Percentiles rank a stretch among this genome's conserved stretches.
Conservation (phyloP, 1,140 invertebrate genomes). For the Coptotermes formosanus region DNA sequence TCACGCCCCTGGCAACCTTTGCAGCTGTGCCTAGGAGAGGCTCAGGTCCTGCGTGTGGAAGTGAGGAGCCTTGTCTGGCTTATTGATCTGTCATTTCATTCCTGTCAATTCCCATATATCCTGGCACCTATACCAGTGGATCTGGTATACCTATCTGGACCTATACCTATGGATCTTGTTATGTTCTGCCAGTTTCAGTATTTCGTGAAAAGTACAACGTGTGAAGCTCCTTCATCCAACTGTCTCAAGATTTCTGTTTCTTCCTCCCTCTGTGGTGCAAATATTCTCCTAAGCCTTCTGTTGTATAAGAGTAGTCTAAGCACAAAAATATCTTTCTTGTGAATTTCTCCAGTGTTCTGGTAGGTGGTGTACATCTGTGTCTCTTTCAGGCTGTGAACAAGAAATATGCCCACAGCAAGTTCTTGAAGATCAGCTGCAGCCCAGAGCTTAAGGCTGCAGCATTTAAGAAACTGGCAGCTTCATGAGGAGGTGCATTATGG, state of each 20-base stretch:
- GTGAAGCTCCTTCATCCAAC: no score
- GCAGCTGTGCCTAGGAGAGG: no score
- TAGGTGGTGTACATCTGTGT: not conserved
- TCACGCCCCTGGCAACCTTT: no score
- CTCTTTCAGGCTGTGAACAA: not conserved
- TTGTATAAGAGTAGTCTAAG: not conserved
- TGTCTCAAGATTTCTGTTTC: not conserved
- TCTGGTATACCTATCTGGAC: no score
- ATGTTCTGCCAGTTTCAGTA: not conserved
- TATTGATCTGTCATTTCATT: no score
- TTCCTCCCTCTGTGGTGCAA: not conserved
- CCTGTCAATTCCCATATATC: no score
- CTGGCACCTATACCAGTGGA: no score
- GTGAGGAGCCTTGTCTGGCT: no score
- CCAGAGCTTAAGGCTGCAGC: not conserved
- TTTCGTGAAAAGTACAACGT: no score
- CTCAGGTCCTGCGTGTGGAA: no score
- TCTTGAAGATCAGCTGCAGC: not conserved
- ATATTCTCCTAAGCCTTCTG: not conserved
- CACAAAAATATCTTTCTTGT: not conserved
- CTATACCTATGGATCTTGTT: no score
- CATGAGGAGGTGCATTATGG: not conserved
- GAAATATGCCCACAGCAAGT: not conserved
- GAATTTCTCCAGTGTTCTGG: not conserved
- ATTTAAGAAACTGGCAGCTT: not conserved